Percentiles rank a stretch among this genome's conserved stretches.
These are phyloP conservation scores for Aldabrachelys gigantea DNA, from an alignment of 2,113 vertebrate species.

Conservation along the genomic window DNA sequence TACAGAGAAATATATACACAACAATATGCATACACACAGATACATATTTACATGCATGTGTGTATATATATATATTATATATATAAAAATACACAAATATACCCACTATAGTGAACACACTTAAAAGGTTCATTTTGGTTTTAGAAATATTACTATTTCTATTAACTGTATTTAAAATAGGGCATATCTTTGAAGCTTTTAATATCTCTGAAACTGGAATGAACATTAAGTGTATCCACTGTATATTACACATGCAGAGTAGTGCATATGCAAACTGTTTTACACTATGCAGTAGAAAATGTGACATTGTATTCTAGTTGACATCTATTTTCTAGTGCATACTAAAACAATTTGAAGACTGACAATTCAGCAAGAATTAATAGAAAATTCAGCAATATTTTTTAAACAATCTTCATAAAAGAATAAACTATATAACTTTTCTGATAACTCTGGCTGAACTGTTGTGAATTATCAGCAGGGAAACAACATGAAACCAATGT, in stretches of 20 bases:
- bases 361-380: background rate
- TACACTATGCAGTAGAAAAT: background rate
- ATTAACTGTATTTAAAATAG: background rate
- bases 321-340: background rate
- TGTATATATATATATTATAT: background rate
- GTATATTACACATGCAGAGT: background rate
- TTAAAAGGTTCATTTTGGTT: background rate
- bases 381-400: background rate
- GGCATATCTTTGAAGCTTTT: background rate
- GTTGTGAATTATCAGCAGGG: background rate
- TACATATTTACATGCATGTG: too few relatives aligned
- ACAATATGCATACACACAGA: rapidly evolving
- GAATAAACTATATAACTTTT: background rate
- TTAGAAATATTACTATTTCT: background rate
- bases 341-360: background rate
- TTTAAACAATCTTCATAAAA: background rate
- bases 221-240: background rate
- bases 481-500: background rate
- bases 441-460: background rate
- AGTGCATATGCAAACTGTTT: background rate
- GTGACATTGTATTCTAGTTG: background rate
- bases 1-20: background rate
- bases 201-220: background rate
- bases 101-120: background rate
- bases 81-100: background rate